phyloP scores from a whole-genome alignment of 2,888 invertebrate genomes.

The Keiferia lycopersicella region DNA sequence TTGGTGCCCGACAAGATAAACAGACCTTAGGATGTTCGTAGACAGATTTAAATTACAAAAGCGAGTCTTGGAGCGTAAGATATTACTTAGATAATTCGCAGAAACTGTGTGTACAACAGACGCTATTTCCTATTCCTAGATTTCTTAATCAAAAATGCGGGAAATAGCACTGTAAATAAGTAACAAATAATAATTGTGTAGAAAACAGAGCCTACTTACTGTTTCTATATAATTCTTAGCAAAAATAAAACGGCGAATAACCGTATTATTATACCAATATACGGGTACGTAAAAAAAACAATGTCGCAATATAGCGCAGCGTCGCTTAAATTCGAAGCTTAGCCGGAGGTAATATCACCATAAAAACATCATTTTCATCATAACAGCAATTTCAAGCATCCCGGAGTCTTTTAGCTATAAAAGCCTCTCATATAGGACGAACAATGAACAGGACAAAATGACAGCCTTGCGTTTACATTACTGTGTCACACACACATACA shows the following conservation, averaged over 20 bases:
- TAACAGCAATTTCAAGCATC: neutral
- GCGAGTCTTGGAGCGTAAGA: neutral
- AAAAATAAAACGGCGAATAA: neutral
- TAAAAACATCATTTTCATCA: conserved; percentile 5
- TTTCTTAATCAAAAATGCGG: neutral
- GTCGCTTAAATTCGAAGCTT: neutral
- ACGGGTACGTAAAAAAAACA: neutral
- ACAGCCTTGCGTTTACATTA: conserved; percentile 45
- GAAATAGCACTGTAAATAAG: too few relatives aligned
- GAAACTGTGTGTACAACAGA: neutral
- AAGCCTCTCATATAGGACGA: conserved; percentile 8
- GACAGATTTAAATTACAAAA: neutral
- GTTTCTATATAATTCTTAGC: too few relatives aligned
- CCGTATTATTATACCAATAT: neutral
- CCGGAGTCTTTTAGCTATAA: neutral
- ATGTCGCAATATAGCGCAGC: neutral
- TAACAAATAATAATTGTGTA: too few relatives aligned
- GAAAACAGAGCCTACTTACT: too few relatives aligned
- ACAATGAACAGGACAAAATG: conserved; percentile 24
- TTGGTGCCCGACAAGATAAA: neutral
- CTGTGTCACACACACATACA: too few relatives aligned
- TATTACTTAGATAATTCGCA: neutral
- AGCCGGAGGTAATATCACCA: neutral
- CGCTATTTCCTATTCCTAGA: conserved; percentile 1
- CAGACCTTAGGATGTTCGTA: neutral